A percentile compares a stretch with the other conserved stretches of the same genome.
These are phyloP conservation scores for Yponomeuta evonymella DNA, from an alignment of 2,888 invertebrate genomes.

Conservation along the genomic window DNA sequence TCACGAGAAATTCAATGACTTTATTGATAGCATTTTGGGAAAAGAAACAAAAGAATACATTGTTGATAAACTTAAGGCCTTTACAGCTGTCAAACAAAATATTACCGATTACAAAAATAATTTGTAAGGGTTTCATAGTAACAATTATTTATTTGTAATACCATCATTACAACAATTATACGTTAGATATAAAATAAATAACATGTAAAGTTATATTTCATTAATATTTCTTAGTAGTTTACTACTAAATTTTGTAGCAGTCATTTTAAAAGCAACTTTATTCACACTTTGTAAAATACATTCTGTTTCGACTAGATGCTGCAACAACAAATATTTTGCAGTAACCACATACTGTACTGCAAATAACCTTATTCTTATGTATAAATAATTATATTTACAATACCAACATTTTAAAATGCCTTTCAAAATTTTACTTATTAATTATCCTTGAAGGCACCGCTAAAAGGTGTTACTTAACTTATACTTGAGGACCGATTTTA, in stretches of 20 bases:
- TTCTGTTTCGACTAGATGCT: background rate
- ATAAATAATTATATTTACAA: background rate
- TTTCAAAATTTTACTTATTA: background rate
- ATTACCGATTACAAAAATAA: background rate
- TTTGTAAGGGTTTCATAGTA: background rate
- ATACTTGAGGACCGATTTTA: background rate
- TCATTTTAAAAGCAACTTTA: slow-evolving; percentile 6
- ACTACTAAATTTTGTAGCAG: background rate
- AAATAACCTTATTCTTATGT: too few relatives aligned
- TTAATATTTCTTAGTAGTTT: background rate
- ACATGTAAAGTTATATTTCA: slow-evolving; percentile 28
- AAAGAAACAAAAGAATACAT: background rate
- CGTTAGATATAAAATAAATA: slow-evolving; percentile 23
- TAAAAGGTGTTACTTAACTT: background rate
- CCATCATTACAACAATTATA: slow-evolving; percentile 53
- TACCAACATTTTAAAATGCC: background rate
- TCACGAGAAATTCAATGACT: background rate
- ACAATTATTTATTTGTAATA: slow-evolving; percentile 38
- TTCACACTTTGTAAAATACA: background rate
- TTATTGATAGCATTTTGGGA: background rate
- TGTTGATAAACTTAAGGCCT: background rate
- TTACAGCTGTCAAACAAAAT: background rate
- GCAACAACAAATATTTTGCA: background rate
- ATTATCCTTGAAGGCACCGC: background rate
- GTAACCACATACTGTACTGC: background rate